Conservation (phyloP, 2,113 vertebrate species). For the Engystomops pustulosus region DNA sequence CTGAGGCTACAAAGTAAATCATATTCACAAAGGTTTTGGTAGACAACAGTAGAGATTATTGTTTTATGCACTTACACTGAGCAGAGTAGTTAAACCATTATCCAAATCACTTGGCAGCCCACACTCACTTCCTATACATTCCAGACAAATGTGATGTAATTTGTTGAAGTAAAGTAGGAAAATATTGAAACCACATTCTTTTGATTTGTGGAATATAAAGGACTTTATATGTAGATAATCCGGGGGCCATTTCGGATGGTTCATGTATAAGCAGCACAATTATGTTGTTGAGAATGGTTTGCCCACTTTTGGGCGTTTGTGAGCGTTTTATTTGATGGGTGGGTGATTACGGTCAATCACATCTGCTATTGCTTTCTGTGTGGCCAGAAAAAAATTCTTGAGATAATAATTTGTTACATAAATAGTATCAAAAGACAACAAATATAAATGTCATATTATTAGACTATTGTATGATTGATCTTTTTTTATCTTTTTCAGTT, state of each 20-base stretch:
- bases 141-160: slow-evolving; percentile 36
- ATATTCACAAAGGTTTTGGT: slow-evolving; percentile 31
- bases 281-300: background rate
- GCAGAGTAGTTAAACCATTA: slow-evolving; percentile 50
- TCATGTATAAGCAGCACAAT: background rate
- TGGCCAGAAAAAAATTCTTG: background rate
- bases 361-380: background rate
- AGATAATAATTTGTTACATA: too few relatives aligned
- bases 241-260: background rate
- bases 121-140: slow-evolving; percentile 32
- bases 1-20: slow-evolving; percentile 46
- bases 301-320: background rate
- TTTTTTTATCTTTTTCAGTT: slow-evolving; percentile 63
- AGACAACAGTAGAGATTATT: slow-evolving; percentile 52
- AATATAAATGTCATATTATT: background rate
- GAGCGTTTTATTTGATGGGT: background rate
- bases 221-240: slow-evolving; percentile 18
- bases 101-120: slow-evolving; percentile 51
- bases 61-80: slow-evolving; percentile 30
- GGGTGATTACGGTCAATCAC: background rate
- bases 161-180: slow-evolving; percentile 31
- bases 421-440: background rate
- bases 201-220: background rate
- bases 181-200: background rate
- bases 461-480: background rate